Conservation (phyloP, 2,113 vertebrate genomes). For the Chamaetylas fuelleborni region DNA sequence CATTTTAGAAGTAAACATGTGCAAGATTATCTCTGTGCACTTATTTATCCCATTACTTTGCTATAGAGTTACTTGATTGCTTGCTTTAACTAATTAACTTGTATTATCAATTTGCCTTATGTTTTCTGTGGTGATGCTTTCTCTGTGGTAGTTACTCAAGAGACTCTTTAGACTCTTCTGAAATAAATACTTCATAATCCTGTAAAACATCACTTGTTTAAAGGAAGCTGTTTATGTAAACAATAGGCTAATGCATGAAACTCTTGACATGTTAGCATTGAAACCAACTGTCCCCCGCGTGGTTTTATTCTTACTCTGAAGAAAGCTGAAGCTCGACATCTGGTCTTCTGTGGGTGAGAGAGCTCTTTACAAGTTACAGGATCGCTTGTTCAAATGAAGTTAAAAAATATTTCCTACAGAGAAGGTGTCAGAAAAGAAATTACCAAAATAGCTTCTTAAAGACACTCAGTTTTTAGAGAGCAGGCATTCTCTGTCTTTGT, state of each 20-base stretch:
- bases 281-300: slow-evolving; percentile 25
- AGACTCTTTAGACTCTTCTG: slow-evolving; percentile 9
- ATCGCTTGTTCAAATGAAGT: neutral
- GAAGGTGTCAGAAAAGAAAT: neutral
- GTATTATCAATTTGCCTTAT: neutral
- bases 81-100: slow-evolving; percentile 3
- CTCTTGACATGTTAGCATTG: slow-evolving; percentile 25
- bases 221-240: slow-evolving; percentile 50
- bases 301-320: slow-evolving; percentile 17
- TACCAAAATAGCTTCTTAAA: neutral
- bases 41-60: neutral
- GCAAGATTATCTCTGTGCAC: neutral
- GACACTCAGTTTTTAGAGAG: neutral
- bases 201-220: slow-evolving; percentile 32
- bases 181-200: slow-evolving; percentile 30
- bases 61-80: neutral
- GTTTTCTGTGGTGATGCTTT: neutral
- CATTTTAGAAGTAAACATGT: slow-evolving; percentile 15
- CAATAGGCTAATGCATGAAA: slow-evolving; percentile 28
- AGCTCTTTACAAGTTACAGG: neutral
- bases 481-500: neutral
- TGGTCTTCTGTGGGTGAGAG: slow-evolving; percentile 18
- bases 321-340: slow-evolving; percentile 22
- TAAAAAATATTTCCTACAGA: neutral
- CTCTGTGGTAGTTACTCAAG: neutral